phyloP scores from a whole-genome alignment of 2,797 vertebrate species.

The Molossus molossus region DNA sequence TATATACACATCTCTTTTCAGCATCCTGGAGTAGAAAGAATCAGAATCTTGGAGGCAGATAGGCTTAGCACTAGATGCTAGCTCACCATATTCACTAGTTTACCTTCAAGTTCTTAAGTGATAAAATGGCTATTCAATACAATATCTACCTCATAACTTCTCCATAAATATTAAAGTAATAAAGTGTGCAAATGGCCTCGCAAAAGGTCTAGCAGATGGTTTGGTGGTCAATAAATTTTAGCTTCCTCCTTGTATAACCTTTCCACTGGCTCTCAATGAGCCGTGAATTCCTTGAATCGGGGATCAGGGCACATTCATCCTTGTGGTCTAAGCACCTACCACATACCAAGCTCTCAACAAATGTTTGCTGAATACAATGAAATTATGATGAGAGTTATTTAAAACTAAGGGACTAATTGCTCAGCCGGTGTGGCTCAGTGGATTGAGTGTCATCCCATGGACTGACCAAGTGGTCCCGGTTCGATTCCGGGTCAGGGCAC shows the following conservation, averaged over 20 bases:
- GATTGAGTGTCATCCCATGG: too few relatives aligned
- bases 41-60: neutral
- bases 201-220: neutral
- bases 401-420: neutral
- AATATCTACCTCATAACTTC: slow-evolving; percentile 16
- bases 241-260: neutral
- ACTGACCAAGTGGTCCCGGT: too few relatives aligned
- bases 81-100: neutral
- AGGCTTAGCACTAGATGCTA: neutral
- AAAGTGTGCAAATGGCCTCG: neutral
- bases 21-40: neutral
- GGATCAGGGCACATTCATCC: neutral
- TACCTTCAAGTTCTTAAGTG: neutral
- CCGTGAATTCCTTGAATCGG: neutral
- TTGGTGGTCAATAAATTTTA: neutral
- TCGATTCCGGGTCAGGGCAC: too few relatives aligned
- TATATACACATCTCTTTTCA: neutral
- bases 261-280: neutral
- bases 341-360: neutral
- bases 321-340: neutral
- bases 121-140: neutral
- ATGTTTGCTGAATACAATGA: neutral
- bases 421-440: too few relatives aligned
- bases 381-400: neutral
- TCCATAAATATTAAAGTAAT: slow-evolving; percentile 5